Percentiles rank a stretch among this genome's conserved stretches.
phyloP scores from a whole-genome alignment of 2,113 vertebrate species.

The Thalassoma bifasciatum region DNA sequence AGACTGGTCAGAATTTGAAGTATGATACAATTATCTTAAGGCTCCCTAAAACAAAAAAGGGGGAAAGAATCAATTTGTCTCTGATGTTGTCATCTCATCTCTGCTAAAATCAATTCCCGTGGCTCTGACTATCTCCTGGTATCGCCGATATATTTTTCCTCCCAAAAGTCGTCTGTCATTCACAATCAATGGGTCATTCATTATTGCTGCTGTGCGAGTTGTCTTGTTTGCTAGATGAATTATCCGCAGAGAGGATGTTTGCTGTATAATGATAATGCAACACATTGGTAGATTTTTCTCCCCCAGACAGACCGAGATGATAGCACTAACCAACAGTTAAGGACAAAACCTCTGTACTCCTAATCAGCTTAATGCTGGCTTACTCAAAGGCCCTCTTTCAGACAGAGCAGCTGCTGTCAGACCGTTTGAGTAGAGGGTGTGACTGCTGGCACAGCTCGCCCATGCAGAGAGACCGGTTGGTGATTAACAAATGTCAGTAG shows the following conservation, averaged over 20 bases:
- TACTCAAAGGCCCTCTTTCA: constrained; percentile 87
- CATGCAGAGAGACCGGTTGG: constrained; percentile 95
- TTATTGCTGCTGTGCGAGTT: constrained; percentile 55
- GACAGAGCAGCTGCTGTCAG: constrained; percentile 89
- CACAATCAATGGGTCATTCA: constrained; percentile 63
- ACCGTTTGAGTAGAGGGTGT: constrained; percentile 92
- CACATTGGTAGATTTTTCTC: constrained; percentile 43
- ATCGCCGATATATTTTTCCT: constrained; percentile 38
- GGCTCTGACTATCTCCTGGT: constrained; percentile 47
- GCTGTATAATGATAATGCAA: constrained; percentile 45
- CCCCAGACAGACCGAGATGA: constrained; percentile 59
- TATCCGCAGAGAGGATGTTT: constrained; percentile 35
- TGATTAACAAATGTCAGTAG: constrained; percentile 99
- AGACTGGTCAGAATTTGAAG: constrained; percentile 22
- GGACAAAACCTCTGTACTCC: constrained; percentile 82
- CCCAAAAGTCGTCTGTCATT: constrained; percentile 55
- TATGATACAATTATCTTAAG: not conserved
- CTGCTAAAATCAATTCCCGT: constrained; percentile 49
- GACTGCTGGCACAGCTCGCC: constrained; percentile 91
- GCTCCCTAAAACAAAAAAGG: constrained; percentile 21
- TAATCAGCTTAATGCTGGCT: constrained; percentile 85
- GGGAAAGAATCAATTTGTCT: constrained; percentile 55
- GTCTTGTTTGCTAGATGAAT: constrained; percentile 59
- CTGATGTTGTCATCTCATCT: constrained; percentile 59
- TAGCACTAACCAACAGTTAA: constrained; percentile 75